Percentiles rank a stretch among this genome's conserved stretches.
Conservation (phyloP, 2,113 vertebrate genomes). For the Spheniscus mendiculus region DNA sequence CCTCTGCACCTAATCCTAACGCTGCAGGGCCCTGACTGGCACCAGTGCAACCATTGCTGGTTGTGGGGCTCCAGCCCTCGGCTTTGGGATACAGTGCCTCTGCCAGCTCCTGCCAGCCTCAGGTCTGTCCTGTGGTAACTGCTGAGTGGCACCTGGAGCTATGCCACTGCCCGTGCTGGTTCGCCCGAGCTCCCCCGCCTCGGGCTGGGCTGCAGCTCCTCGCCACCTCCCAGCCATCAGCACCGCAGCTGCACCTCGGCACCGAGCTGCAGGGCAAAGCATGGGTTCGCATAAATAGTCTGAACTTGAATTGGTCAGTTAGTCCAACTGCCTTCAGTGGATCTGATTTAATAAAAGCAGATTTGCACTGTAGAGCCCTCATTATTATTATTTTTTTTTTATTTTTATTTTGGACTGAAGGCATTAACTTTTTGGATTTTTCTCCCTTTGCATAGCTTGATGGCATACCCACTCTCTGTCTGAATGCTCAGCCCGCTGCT, state of each 20-base stretch:
- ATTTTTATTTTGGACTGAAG: background rate
- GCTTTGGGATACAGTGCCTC: background rate
- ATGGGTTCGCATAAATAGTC: accelerated
- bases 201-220: accelerated
- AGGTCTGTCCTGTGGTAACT: accelerated
- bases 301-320: accelerated
- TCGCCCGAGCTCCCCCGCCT: accelerated
- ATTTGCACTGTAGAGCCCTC: background rate
- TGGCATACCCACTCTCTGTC: background rate
- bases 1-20: background rate
- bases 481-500: background rate
- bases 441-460: background rate
- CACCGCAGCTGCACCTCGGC: background rate
- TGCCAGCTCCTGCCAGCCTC: background rate
- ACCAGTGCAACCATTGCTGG: accelerated
- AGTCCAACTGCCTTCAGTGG: accelerated
- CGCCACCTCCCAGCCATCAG: background rate
- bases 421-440: background rate
- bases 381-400: background rate
- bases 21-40: no score
- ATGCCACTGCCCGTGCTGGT: accelerated
- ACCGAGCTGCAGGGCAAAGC: no score
- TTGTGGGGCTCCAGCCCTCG: background rate
- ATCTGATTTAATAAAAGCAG: background rate
- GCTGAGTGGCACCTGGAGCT: background rate